Base-by-base conservation (phyloP, 2,888 invertebrate species). In the Toxonevra muliebris region DNA sequence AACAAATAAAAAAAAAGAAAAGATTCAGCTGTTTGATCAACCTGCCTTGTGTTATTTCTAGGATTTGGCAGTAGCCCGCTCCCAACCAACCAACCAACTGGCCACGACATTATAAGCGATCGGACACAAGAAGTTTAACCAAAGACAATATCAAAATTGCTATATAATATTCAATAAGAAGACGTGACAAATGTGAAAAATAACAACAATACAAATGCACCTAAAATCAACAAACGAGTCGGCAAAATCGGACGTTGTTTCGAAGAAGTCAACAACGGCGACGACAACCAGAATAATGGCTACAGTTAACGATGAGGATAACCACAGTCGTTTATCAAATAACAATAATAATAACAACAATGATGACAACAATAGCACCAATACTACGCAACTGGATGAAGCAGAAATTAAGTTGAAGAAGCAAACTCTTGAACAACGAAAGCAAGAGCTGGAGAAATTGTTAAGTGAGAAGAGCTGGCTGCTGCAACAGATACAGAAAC, bases 401-500 rank as follows among this genome's bases (percentile, higher is more conserved):
- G 67, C 69, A 54, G 77, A 79, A 45, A 65, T 76, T 1, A 77
- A 76, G 57, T 59, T 73, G n/a, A 82, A 80, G 54, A 77, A 77
- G 2, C 82, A 84, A 61, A 77, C 77, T 3, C 70, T 85, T 63
- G 84, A 84, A 68, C 78, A 81, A 65, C 80, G 84, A 7, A 85
- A 85, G 68, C 74, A 76, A 20, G 78, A 80, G 20, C 71, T 85
- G 58, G 85, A 85, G 65, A 82, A 81, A 69, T 73, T 82, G n/a
- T 69, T 85, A 0, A 83, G 80, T 64, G 85, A 85, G 61, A 85
- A 85, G 71, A 84, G 80, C 68, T 81, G 82, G 80, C 73, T 84
- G 7, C 71, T 85, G 67, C 84, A 84, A 58, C 84, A 85, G 71
- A 79, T 85, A 17, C 83, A 84, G 68, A 84, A 84, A 43, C 84